Evolutionary conservation across 2,113 vertebrate genomes (phyloP).

Genomic region (Macquaria ambigua): DNA sequence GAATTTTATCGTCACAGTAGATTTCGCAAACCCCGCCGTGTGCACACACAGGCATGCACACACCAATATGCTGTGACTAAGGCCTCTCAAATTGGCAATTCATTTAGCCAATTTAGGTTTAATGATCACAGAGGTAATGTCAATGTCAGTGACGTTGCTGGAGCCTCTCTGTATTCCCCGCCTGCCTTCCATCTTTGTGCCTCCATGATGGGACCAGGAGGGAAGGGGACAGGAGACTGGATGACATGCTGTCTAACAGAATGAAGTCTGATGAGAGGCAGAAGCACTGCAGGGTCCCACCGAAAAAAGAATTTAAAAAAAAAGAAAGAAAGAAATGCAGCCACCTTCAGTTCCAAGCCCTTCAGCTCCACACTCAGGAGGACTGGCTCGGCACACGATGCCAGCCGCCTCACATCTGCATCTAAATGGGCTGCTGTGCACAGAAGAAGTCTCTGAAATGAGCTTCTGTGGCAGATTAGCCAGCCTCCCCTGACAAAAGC

Average conservation of each 20-base stretch:
- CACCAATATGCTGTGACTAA: constrained; percentile 76
- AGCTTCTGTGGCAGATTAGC: constrained; percentile 63
- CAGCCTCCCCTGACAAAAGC: constrained; percentile 29
- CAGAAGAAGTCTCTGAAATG: constrained; percentile 61
- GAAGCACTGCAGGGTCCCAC: constrained; percentile 38
- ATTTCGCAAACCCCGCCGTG: constrained; percentile 40
- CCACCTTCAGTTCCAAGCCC: constrained; percentile 45
- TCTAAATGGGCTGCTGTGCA: constrained; percentile 73
- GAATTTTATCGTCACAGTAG: constrained; percentile 44
- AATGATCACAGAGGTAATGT: constrained; percentile 83
- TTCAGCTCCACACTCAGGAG: constrained; percentile 31
- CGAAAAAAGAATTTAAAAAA: not conserved
- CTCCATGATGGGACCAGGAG: constrained; percentile 26
- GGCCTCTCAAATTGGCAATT: constrained; percentile 82
- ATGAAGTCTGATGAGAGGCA: constrained; percentile 56
- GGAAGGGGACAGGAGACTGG: constrained; percentile 33
- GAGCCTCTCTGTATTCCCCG: constrained; percentile 69
- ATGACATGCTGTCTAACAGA: constrained; percentile 45
- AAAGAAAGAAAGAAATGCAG: constrained; percentile 1
- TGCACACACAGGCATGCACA: constrained; percentile 30
- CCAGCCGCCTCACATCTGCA: constrained; percentile 69
- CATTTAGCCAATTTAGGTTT: constrained; percentile 80
- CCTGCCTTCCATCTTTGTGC: constrained; percentile 40
- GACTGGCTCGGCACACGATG: constrained; percentile 40
- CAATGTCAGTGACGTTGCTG: constrained; percentile 73